A percentile compares a stretch with the other conserved stretches of the same genome.
Evolutionary conservation across 2,888 invertebrate genomes (phyloP).

Genomic region (Eristalis arbustorum): DNA sequence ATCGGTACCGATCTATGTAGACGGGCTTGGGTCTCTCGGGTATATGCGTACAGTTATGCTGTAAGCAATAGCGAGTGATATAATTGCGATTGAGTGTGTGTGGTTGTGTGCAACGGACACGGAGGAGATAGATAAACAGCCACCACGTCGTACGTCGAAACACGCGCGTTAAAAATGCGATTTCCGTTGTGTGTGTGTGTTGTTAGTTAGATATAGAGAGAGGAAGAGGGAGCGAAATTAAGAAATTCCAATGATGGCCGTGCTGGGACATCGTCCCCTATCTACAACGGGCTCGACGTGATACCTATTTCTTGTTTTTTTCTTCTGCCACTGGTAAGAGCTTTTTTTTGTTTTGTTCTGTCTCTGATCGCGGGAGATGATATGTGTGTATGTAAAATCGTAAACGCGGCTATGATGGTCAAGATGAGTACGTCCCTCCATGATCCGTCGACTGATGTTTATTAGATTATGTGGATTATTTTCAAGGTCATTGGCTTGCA

Average conservation of each 20-base stretch:
- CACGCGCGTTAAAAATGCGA: background rate
- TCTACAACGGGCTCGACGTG: background rate
- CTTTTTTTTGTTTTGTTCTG: background rate
- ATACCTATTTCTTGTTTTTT: background rate
- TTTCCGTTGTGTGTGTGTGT: background rate
- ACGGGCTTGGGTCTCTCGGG: background rate
- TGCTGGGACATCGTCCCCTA: background rate
- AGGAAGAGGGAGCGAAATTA: background rate
- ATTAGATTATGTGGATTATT: background rate
- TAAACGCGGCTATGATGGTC: too few relatives aligned
- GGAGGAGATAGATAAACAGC: background rate
- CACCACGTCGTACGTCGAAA: constrained; percentile 3
- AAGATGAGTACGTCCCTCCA: background rate
- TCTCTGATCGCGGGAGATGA: background rate
- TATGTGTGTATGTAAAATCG: background rate
- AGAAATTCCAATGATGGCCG: constrained; percentile 24
- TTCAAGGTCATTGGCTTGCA: background rate
- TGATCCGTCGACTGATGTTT: background rate
- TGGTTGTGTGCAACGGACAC: constrained; percentile 32
- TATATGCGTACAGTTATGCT: constrained; percentile 59
- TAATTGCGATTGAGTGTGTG: constrained; percentile 34
- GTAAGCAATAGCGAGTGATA: constrained; percentile 50
- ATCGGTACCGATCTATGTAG: background rate
- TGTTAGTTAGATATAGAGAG: background rate
- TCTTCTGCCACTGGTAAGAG: background rate